phyloP scores from a whole-genome alignment of 2,113 vertebrate genomes.

The Mastomys natalensis region DNA sequence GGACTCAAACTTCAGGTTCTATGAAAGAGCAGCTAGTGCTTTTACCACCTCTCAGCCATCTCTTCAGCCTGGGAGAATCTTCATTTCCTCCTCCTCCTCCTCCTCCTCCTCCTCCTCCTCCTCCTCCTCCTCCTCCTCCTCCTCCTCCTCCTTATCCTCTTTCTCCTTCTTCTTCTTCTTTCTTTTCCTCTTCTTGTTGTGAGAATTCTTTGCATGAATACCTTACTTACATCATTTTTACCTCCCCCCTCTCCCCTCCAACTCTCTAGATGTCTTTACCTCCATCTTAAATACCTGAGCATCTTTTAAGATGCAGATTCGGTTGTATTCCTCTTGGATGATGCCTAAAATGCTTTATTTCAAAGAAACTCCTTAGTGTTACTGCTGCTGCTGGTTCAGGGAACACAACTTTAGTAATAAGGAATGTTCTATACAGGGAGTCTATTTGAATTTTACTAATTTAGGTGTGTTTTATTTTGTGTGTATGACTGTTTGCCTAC shows the following conservation, averaged over 20 bases:
- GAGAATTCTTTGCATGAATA: not conserved
- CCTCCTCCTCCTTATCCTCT: rapidly evolving
- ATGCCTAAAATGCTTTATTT: slow-evolving; percentile 8
- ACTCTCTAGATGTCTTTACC: not conserved
- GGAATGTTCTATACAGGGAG: not conserved
- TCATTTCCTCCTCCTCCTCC: not conserved
- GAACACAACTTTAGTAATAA: not conserved
- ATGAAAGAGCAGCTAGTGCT: not conserved
- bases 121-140: not conserved
- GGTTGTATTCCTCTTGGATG: not conserved
- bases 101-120: not conserved
- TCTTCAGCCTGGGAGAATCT: not conserved
- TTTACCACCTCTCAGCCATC: not conserved
- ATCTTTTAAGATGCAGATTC: slow-evolving; percentile 58
- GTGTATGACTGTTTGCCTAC: not conserved
- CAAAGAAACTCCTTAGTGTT: slow-evolving; percentile 13
- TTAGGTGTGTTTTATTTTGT: not conserved
- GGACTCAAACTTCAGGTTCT: not conserved
- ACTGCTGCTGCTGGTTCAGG: not conserved
- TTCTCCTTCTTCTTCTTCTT: rapidly evolving
- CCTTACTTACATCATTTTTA: not conserved
- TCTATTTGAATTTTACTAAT: not conserved
- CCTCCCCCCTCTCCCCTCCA: too few relatives aligned
- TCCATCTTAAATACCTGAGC: not conserved
- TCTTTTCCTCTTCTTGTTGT: not conserved